A percentile compares a stretch with the other conserved stretches of the same genome.
These are phyloP conservation scores for Thera obeliscata DNA, from an alignment of 2,888 invertebrate genomes.

Conservation along the genomic window DNA sequence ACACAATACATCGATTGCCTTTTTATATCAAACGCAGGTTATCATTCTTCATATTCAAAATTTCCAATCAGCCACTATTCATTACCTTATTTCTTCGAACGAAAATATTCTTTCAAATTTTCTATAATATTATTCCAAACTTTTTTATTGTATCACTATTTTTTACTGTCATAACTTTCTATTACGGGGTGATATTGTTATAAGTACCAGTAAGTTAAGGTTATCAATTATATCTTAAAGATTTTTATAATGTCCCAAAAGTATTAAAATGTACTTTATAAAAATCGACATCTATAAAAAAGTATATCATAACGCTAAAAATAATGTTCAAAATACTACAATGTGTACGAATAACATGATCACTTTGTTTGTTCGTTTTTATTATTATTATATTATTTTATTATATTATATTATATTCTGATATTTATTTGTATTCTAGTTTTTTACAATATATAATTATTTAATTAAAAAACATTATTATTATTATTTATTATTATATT, in stretches of 20 bases:
- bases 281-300: too few relatives aligned
- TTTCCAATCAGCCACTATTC: conserved; percentile 29
- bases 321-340: neutral
- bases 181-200: conserved; percentile 10
- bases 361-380: conserved; percentile 1
- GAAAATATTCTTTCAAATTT: neutral
- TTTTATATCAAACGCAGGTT: conserved; percentile 6
- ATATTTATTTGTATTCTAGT: too few relatives aligned
- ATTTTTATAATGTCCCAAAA: too few relatives aligned
- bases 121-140: neutral
- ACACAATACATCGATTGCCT: neutral
- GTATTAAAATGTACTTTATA: too few relatives aligned
- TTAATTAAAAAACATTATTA: too few relatives aligned
- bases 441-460: too few relatives aligned
- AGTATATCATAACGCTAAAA: neutral
- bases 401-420: too few relatives aligned
- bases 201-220: neutral
- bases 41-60: conserved; percentile 14
- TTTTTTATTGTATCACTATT: neutral
- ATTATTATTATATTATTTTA: too few relatives aligned
- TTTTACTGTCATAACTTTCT: neutral
- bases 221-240: too few relatives aligned
- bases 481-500: too few relatives aligned
- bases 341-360: neutral
- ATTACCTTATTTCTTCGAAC: conserved; percentile 16